These are phyloP conservation scores for Dasyornis broadbenti DNA, from an alignment of 2,113 vertebrate species.

Conservation along the genomic window DNA sequence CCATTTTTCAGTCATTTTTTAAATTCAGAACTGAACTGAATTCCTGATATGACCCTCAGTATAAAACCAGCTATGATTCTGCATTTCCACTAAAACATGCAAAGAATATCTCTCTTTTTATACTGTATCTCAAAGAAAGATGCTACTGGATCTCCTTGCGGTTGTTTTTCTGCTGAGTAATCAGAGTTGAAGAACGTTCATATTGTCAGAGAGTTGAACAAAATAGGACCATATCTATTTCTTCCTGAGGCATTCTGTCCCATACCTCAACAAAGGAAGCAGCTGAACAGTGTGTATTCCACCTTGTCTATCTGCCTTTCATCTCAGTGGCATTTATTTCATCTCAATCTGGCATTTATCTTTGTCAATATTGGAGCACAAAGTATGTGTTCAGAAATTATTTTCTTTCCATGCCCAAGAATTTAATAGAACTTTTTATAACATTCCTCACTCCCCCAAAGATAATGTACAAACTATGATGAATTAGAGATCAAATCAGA, in stretches of 20 bases:
- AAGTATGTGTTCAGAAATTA: neutral
- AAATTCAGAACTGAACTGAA: neutral
- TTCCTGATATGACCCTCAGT: rapidly evolving
- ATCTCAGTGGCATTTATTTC: neutral
- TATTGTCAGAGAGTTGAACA: neutral
- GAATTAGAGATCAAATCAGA: neutral
- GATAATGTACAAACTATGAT: neutral
- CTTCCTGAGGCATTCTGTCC: neutral
- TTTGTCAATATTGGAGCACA: neutral
- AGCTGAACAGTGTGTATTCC: neutral
- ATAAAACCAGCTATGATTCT: neutral
- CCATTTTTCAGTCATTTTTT: neutral
- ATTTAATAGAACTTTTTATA: neutral
- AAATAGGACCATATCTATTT: neutral
- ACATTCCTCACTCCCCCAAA: neutral
- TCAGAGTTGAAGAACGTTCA: neutral
- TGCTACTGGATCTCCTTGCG: neutral
- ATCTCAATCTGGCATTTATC: neutral
- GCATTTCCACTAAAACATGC: neutral
- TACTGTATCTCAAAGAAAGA: neutral
- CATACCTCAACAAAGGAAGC: neutral
- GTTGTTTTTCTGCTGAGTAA: neutral
- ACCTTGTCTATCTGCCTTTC: neutral
- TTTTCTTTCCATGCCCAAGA: neutral
- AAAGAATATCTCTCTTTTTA: rapidly evolving